Conservation (phyloP, 2,113 vertebrate genomes). For the Talpa occidentalis region DNA sequence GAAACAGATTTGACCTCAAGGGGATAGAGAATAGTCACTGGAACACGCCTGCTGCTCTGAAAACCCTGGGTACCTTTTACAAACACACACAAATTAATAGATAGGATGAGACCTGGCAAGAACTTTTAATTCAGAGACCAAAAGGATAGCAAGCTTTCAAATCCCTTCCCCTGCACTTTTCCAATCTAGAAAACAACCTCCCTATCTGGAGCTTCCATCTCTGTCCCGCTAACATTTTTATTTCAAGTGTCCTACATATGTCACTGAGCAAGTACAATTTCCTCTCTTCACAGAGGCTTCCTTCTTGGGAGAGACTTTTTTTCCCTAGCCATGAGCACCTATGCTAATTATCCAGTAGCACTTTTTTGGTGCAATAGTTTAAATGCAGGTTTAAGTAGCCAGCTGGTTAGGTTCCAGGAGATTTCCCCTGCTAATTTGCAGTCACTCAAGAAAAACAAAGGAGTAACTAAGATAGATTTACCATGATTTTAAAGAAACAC, state of each 20-base stretch:
- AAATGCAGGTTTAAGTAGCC: conserved; percentile 14
- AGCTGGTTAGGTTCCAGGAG: conserved; percentile 64
- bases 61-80: neutral
- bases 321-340: neutral
- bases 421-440: conserved; percentile 70
- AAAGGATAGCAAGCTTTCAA: neutral
- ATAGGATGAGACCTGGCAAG: neutral
- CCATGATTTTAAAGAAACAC: conserved; percentile 37
- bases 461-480: conserved; percentile 8
- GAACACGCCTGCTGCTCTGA: neutral
- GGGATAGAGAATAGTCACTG: neutral
- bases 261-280: conserved; percentile 64
- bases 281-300: neutral
- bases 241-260: neutral
- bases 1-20: neutral
- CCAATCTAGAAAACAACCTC: neutral
- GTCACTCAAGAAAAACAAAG: conserved; percentile 68
- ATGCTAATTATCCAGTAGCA: neutral
- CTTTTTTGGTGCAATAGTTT: neutral
- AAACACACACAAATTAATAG: conserved; percentile 16
- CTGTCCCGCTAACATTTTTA: conserved; percentile 37
- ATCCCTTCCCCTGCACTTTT: neutral
- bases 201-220: conserved; percentile 55
- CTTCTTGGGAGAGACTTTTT: neutral
- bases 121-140: neutral